A percentile compares a stretch with the other conserved stretches of the same genome.
phyloP scores from a whole-genome alignment of 2,797 vertebrate genomes.

The Etheostoma perlongum region DNA sequence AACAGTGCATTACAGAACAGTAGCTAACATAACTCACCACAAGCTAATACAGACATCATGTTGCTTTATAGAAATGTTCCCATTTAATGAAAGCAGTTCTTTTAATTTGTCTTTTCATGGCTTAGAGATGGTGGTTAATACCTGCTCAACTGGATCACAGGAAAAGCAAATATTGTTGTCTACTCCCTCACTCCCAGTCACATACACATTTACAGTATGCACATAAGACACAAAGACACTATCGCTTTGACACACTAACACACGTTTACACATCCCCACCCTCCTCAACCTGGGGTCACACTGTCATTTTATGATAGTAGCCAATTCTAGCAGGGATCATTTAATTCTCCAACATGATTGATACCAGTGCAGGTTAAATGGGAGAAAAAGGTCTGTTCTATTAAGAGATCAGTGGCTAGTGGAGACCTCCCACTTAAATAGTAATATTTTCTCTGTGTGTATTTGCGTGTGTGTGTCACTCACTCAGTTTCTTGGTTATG shows the following conservation, averaged over 20 bases:
- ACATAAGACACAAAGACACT: constrained; percentile 30
- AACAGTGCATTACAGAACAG: constrained; percentile 87
- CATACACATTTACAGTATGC: constrained; percentile 25
- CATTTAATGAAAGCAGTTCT: constrained; percentile 92
- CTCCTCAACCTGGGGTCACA: constrained; percentile 89
- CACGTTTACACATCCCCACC: constrained; percentile 46
- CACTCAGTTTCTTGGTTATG: constrained; percentile 67
- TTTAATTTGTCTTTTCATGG: constrained; percentile 96
- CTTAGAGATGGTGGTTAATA: constrained; percentile 96
- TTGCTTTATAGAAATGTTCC: constrained; percentile 91
- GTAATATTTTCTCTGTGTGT: constrained; percentile 75
- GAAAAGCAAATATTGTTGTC: constrained; percentile 90
- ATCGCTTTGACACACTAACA: constrained; percentile 57
- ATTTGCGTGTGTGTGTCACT: constrained; percentile 46
- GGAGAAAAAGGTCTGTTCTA: constrained; percentile 95
- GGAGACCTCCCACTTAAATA: constrained; percentile 99
- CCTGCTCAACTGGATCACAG: constrained; percentile 95
- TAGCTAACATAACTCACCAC: constrained; percentile 87
- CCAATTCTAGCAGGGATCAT: constrained; percentile 97
- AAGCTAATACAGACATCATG: constrained; percentile 90
- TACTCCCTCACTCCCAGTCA: constrained; percentile 48
- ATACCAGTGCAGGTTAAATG: constrained; percentile 94
- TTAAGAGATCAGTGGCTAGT: constrained; percentile 95
- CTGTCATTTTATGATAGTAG: constrained; percentile 97
- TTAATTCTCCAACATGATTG: constrained; percentile 97